Evolutionary conservation across 2,888 invertebrate genomes (phyloP).

Genomic region (Dryobotodes eremita): DNA sequence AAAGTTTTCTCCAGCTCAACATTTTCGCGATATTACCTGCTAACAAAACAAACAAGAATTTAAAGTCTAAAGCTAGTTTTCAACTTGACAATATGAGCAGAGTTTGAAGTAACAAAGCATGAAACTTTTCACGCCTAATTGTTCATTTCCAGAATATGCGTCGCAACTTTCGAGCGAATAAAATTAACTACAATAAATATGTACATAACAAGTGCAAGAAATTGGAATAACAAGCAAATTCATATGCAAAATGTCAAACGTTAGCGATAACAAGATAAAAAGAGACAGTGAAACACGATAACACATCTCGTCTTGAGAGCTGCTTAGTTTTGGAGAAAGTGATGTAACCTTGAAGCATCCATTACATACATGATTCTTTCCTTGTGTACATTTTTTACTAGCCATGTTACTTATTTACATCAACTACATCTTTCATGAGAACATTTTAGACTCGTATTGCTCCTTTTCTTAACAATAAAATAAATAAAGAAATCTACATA

Average conservation of each 20-base stretch:
- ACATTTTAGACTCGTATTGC: too few relatives aligned
- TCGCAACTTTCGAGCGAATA: slow-evolving; percentile 39
- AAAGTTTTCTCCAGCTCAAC: slow-evolving; percentile 12
- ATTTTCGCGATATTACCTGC: neutral
- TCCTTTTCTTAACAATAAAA: too few relatives aligned
- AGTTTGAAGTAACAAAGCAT: neutral
- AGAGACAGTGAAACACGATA: slow-evolving; percentile 69
- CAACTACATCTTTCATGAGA: too few relatives aligned
- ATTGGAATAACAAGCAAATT: slow-evolving; percentile 50
- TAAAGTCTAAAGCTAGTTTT: neutral
- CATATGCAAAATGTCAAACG: slow-evolving; percentile 63
- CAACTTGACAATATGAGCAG: neutral
- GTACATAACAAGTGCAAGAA: slow-evolving; percentile 48
- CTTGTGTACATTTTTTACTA: slow-evolving; percentile 34
- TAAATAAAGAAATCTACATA: too few relatives aligned
- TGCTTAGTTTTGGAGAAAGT: slow-evolving; percentile 74
- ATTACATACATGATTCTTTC: slow-evolving; percentile 44
- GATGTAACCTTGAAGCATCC: slow-evolving; percentile 66
- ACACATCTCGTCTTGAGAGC: slow-evolving; percentile 70
- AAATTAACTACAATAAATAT: slow-evolving; percentile 47
- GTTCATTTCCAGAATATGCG: slow-evolving; percentile 3
- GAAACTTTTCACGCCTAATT: slow-evolving; percentile 3
- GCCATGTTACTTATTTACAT: neutral
- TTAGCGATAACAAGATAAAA: slow-evolving; percentile 71
- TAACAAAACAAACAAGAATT: slow-evolving; percentile 1